Percentiles rank a stretch among this genome's conserved stretches.
Conservation (phyloP, 2,113 vertebrate species). For the Spilogale gracilis region DNA sequence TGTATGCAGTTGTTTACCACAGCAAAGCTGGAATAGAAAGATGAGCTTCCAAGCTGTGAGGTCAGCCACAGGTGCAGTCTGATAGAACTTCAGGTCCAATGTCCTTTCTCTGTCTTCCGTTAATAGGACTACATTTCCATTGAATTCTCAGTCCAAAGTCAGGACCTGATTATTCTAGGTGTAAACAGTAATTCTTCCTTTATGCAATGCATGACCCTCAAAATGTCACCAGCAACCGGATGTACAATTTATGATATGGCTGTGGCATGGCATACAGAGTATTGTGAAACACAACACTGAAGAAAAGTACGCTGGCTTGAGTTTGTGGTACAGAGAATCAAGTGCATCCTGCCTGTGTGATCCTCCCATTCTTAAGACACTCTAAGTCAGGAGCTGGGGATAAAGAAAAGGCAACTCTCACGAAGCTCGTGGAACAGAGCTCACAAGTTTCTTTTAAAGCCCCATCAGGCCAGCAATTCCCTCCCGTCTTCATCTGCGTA, state of each 20-base stretch:
- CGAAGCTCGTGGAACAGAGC: background rate
- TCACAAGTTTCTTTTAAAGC: background rate
- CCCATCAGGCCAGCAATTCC: background rate
- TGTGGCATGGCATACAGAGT: background rate
- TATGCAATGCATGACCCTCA: background rate
- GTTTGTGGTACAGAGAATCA: background rate
- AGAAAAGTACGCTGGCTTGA: background rate
- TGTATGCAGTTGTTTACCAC: background rate
- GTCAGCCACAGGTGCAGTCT: background rate
- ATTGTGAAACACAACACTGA: background rate
- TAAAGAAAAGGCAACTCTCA: background rate
- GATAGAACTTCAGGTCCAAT: background rate
- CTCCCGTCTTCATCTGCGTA: background rate
- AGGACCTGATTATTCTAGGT: background rate
- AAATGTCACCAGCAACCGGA: background rate
- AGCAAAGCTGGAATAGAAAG: background rate
- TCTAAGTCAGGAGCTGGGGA: background rate
- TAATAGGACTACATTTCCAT: background rate
- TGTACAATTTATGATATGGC: background rate
- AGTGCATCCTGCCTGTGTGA: background rate
- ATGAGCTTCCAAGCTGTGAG: background rate
- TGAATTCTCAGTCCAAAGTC: conserved; percentile 19
- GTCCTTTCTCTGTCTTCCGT: background rate
- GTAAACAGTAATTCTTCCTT: conserved; percentile 16
- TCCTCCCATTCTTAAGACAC: background rate